phyloP scores from a whole-genome alignment of 2,888 invertebrate genomes.

The Acanthosepion pharaonis region DNA sequence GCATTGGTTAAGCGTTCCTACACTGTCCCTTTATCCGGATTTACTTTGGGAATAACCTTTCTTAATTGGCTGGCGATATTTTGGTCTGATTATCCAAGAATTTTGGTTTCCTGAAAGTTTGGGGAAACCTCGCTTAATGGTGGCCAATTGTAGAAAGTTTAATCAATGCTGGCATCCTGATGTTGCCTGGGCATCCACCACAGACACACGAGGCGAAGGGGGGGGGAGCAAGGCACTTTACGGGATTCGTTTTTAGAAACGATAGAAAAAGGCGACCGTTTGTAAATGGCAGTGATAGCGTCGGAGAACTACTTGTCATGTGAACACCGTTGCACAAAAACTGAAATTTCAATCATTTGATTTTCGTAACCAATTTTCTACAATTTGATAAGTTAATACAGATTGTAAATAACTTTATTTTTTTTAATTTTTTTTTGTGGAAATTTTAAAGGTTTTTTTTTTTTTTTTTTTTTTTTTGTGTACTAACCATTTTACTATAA shows the following conservation, averaged over 20 bases:
- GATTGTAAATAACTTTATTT: too few species aligned
- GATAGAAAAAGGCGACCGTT: neutral
- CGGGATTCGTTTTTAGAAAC: too few species aligned
- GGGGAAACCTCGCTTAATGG: neutral
- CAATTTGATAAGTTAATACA: too few species aligned
- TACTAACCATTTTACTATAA: too few species aligned
- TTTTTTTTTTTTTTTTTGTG: too few species aligned
- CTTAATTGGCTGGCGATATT: constrained; percentile 33
- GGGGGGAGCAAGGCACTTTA: too few species aligned
- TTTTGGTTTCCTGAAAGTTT: neutral
- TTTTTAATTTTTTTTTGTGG: too few species aligned
- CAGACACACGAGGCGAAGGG: neutral
- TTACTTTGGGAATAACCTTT: neutral
- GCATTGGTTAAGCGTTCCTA: constrained; percentile 10
- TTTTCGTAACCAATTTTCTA: too few species aligned
- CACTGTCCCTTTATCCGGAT: neutral
- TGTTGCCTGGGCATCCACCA: neutral
- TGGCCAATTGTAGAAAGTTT: neutral
- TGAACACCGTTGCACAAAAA: neutral
- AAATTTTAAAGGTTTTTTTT: too few species aligned
- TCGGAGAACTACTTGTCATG: neutral
- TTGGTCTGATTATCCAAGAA: constrained; percentile 33
- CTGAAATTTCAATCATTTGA: neutral
- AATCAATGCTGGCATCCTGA: neutral
- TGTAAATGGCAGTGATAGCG: neutral